Evolutionary conservation across 2,113 vertebrate species (phyloP).

Genomic region (Lynx canadensis): DNA sequence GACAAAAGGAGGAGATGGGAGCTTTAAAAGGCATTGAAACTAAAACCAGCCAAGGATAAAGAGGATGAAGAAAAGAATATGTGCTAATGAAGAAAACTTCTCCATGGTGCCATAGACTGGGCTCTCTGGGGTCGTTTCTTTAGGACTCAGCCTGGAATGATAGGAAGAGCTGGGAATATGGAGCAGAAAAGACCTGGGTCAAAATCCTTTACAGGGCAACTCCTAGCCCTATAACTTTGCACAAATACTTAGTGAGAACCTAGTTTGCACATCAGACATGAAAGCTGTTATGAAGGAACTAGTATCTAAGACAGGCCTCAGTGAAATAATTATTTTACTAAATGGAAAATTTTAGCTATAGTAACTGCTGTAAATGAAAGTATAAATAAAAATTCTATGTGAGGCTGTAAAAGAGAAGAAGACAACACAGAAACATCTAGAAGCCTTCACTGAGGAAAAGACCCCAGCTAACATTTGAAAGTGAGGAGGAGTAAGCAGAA

Average conservation of each 20-base stretch:
- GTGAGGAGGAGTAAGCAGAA: not conserved
- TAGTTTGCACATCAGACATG: not conserved
- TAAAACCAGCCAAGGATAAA: constrained; percentile 13
- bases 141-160: not conserved
- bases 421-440: not conserved
- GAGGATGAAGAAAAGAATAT: not conserved
- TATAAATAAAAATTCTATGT: not conserved
- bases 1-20: not conserved
- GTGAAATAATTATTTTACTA: not conserved
- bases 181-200: not conserved
- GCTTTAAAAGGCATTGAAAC: not conserved
- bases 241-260: not conserved
- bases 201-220: not conserved
- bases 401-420: not conserved
- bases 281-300: not conserved
- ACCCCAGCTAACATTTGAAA: not conserved
- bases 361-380: not conserved
- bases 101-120: not conserved
- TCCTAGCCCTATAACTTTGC: not conserved
- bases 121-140: not conserved
- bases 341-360: not conserved
- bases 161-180: not conserved
- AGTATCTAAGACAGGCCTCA: not conserved
- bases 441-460: not conserved
- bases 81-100: not conserved